Evolutionary conservation across 2,797 vertebrate genomes (phyloP), one percentile per base, ranked within the genome.

Genomic region (Meda fulgida): DNA sequence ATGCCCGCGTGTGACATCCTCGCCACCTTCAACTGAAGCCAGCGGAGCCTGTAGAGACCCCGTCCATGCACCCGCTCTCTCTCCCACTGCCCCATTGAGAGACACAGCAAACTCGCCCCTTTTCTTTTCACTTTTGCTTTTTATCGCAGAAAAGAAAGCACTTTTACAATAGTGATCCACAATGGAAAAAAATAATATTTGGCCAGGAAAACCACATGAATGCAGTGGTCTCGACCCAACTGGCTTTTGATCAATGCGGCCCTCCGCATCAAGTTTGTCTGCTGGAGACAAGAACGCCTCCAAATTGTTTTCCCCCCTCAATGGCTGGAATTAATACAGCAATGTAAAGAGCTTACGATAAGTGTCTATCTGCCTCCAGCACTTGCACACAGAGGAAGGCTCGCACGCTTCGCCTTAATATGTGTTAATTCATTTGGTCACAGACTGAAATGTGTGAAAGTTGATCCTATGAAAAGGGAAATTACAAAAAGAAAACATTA

Each of bases 271-370:
- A 83, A 82, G 79, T 85, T 81, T 65, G 83, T 85, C 78, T 84
- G 63, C 72, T 87, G 72, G 79, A 87, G 72, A 87, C 83, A 75
- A 72, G 83, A 67, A 77, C 53, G 81, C 78, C 67, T 78, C 65
- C 46, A 81, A 85, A 89, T 71, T 78, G 48, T 77, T 81, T 46
- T 53, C 65, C 67, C 46, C 79, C 91, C 94, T 86, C 90, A 85
- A 92, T 92, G 93, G 90, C 90, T 93, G 81, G 89, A 91, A 93
- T 91, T 90, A 95, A 95, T 92, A 91, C 92, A 89, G 92, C 90
- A 90, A 87, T 90, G 82, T 84, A 85, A 89, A 93, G 93, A 92
- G 92, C 93, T 91, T 92, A 84, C 91, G 90, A 93, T 89, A 75
- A 82, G 86, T 85, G 83, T 89, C 91, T 93, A 92, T 93, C 92